A percentile compares a stretch with the other conserved stretches of the same genome.
Evolutionary conservation across 2,888 invertebrate genomes (phyloP).

Genomic region (Acanthoscelides obtectus): DNA sequence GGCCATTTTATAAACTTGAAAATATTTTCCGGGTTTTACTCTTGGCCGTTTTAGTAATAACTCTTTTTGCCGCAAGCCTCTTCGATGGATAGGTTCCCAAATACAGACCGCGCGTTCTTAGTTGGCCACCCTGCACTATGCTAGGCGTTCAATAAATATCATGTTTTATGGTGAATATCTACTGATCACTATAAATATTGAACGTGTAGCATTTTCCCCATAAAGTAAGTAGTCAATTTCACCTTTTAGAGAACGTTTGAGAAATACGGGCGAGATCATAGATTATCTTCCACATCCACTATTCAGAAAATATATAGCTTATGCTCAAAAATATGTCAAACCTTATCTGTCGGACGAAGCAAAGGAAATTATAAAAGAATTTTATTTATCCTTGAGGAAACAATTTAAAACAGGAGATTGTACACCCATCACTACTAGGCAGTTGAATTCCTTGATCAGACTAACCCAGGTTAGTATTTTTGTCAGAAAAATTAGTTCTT

Average conservation of each 20-base stretch:
- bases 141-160: too few relatives aligned
- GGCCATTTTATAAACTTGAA: too few relatives aligned
- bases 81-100: too few relatives aligned
- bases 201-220: too few relatives aligned
- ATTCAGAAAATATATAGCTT: conserved; percentile 87
- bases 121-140: too few relatives aligned
- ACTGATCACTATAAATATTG: too few relatives aligned
- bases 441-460: conserved; percentile 83
- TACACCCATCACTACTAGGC: conserved; percentile 82
- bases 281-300: conserved; percentile 71
- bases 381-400: conserved; percentile 74
- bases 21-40: too few relatives aligned
- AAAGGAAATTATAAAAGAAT: conserved; percentile 64
- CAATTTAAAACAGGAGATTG: conserved; percentile 61
- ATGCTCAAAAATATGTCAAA: conserved; percentile 82
- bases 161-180: too few relatives aligned
- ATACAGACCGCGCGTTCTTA: too few relatives aligned
- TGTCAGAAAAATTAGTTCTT: too few relatives aligned
- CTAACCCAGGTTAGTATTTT: conserved; percentile 65
- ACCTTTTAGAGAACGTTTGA: conserved; percentile 56
- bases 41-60: too few relatives aligned
- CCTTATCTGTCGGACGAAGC: conserved; percentile 74
- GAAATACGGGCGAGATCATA: conserved; percentile 55
- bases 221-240: not conserved
- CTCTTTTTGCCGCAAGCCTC: too few relatives aligned